Evolutionary conservation across 2,888 invertebrate genomes (phyloP).

Genomic region (Conops quadrifasciatus): DNA sequence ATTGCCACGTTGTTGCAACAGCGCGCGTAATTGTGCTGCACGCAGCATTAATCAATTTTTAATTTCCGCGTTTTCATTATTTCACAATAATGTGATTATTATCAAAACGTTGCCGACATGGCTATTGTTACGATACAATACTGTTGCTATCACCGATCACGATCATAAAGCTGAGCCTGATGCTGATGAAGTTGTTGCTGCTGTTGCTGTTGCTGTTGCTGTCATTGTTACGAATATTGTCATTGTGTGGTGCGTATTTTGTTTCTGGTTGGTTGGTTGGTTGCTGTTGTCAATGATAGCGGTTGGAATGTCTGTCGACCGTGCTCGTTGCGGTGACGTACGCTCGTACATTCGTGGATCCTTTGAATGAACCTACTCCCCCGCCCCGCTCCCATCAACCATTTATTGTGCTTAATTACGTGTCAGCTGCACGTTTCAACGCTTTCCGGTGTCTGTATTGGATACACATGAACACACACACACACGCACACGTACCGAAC

Average conservation of each 20-base stretch:
- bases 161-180: background rate
- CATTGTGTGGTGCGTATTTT: background rate
- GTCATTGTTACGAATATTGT: background rate
- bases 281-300: background rate
- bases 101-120: background rate
- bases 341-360: background rate
- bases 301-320: background rate
- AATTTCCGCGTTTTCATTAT: slow-evolving; percentile 34
- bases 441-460: background rate
- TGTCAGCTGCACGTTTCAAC: slow-evolving; percentile 24
- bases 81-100: slow-evolving; percentile 36
- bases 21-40: slow-evolving; percentile 34
- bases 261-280: background rate
- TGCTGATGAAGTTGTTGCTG: slow-evolving; percentile 12
- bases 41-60: slow-evolving; percentile 39
- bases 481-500: background rate
- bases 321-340: too few relatives aligned
- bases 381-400: background rate
- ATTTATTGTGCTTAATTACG: slow-evolving; percentile 35
- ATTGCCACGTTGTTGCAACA: slow-evolving; percentile 33
- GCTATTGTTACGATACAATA: slow-evolving; percentile 5
- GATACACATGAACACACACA: background rate
- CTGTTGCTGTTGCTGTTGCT: background rate
- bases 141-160: background rate
- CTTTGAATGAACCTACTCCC: background rate